These are phyloP conservation scores for Glyphotaelius pellucidus DNA, from an alignment of 2,888 invertebrate genomes.

Conservation along the genomic window DNA sequence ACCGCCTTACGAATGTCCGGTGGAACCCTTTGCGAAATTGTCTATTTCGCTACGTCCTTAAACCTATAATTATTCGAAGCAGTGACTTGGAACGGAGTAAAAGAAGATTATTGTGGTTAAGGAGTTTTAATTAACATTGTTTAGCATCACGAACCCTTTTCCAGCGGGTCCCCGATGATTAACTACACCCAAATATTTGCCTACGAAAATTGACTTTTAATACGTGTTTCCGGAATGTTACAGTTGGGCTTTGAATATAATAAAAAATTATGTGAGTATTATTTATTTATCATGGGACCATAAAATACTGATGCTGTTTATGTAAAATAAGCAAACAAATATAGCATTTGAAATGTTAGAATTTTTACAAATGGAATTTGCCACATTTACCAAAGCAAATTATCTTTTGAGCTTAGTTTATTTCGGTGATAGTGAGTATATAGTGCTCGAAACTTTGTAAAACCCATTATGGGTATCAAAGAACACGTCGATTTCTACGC, in stretches of 20 bases:
- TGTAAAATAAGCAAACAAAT: not conserved
- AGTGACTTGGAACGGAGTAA: constrained; percentile 33
- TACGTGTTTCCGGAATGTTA: not conserved
- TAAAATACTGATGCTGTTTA: not conserved
- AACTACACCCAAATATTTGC: constrained; percentile 6
- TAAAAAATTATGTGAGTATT: not conserved
- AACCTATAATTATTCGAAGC: constrained; percentile 36
- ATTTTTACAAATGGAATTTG: too few relatives aligned
- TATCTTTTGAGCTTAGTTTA: too few relatives aligned
- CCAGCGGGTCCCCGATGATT: not conserved
- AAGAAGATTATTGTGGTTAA: constrained; percentile 44
- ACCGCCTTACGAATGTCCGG: constrained; percentile 8
- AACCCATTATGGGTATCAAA: too few relatives aligned
- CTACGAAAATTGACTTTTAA: not conserved
- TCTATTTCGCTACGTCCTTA: constrained; percentile 17
- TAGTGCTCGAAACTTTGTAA: too few relatives aligned
- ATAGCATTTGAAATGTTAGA: too few relatives aligned
- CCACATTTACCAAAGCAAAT: too few relatives aligned
- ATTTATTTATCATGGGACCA: not conserved
- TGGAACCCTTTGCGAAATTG: constrained; percentile 40
- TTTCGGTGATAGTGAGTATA: too few relatives aligned
- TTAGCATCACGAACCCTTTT: constrained; percentile 29
- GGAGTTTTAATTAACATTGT: constrained; percentile 38
- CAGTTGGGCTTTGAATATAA: not conserved
- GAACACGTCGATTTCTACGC: too few relatives aligned